Base-by-base conservation (phyloP, 2,888 invertebrate genomes). In the Bugulina stolonifera region DNA sequence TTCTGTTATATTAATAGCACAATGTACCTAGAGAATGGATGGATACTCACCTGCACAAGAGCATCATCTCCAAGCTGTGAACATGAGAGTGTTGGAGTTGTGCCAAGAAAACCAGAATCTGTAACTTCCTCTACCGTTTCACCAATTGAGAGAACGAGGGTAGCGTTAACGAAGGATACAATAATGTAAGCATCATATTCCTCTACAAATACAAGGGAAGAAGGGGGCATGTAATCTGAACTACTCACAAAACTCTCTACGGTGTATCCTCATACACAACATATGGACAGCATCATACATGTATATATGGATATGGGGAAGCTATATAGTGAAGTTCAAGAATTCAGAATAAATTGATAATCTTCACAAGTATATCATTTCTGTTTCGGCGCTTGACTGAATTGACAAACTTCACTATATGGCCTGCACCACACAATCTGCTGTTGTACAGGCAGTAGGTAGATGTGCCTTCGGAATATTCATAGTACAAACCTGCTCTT, bases 41-140 rank as follows among this genome's bases (percentile, higher is more conserved):
- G n/a, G n/a, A n/a, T 57, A 71, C 73, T 55, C 74, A 91, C 96
- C 89, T 99, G 99, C 0, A 99, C 95, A 32, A 99, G 87, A 0
- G 98, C 96, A 86, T 99, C 98, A 81, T 94, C 97, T 72, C 98
- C 98, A 35, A 99, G 89, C 52, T 97, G 93, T 14, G 96, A 94
- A 86, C 99, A 99, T 75, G 94, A 93, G n/a, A 99, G 87, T 0
- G 99, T 99, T 0, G 98, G 97, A 0, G 98, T 98, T 0, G 98
- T 99, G 74, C 98, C 98, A 80, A 99, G 88, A 85, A 99, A 99
- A 64, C 99, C 99, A 75, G 98, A 98, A 86, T 99, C 99, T 0
- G 98, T 96, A 32, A 99, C 99, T 90, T 99, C 99, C 86, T 99
- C 99, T n/a, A 99, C 99, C 22, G 98, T 99, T 86, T 99, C 99